Base-by-base conservation (phyloP, 2,113 vertebrate species). In the Tragelaphus buxtoni region DNA sequence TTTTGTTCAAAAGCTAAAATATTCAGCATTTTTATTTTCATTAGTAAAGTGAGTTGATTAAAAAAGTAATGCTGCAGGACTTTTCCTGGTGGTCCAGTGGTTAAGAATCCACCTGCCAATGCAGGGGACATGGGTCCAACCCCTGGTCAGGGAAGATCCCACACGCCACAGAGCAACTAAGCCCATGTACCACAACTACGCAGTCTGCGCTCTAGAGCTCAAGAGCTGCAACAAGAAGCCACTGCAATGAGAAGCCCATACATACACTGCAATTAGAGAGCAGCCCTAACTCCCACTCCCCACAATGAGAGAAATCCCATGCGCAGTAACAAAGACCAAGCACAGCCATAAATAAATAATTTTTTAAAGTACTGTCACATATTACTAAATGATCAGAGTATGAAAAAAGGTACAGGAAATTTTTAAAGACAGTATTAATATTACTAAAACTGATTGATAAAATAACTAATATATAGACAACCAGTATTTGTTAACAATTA, bases 381-480 rank as follows among this genome's bases (percentile, higher is more conserved):
- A 56, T 76, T 65, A 76, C 11, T 85, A 81, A 94, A 58, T 65
- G 39, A 61, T 51, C 35, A 65, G 55, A 53, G 0, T 63, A 51
- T 28, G 17, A 28, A 17, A 77, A 95, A 82, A 35, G 9, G 4
- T 55, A 35, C 32, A 92, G 49, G 22, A 93, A 53, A 32, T 4
- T 47, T 42, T 74, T 74, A 55, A 82, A 69, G 60, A 82, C 0
- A 30, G 2, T 17, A 84, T 42, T 81, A 65, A 84, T 72, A 81
- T n/a, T 74, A 80, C 20, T 60, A 55, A 72, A 83, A 63, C 3
- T 58, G n/a, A 79, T 0, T 56, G 51, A 74, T 47, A 47, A 58
- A 93, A 58, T 16, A 80, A n/a, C 56, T 92, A 88, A 88, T 58
- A 39, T 72, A 90, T 72, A 30, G 32, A 47, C 86, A 95, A 81